Conservation (phyloP, 2,888 invertebrate species). For the Andrena flavipes region DNA sequence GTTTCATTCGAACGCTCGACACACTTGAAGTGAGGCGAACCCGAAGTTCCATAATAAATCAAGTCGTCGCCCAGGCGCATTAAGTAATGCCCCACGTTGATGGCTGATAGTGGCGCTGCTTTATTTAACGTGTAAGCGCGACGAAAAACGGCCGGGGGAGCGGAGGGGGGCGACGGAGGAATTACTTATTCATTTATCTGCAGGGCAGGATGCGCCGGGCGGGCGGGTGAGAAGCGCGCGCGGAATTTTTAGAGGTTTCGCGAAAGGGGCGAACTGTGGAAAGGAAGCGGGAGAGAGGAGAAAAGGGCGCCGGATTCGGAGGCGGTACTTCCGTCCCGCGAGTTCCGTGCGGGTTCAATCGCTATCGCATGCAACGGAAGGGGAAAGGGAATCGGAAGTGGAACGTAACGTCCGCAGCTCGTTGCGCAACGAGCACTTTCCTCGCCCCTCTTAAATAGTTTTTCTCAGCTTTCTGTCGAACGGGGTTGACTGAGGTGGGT, state of each 20-base stretch:
- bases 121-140: constrained; percentile 38
- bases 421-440: neutral
- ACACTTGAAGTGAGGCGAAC: constrained; percentile 22
- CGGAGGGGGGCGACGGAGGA: constrained; percentile 23
- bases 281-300: neutral
- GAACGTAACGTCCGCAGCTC: neutral
- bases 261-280: constrained; percentile 16
- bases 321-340: constrained; percentile 26
- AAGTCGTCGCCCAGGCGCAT: constrained; percentile 44
- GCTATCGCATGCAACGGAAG: neutral
- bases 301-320: neutral
- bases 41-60: constrained; percentile 54
- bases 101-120: constrained; percentile 42
- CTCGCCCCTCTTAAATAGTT: neutral
- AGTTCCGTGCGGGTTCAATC: constrained; percentile 23
- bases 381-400: neutral
- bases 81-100: constrained; percentile 52
- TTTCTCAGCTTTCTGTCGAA: no score
- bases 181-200: constrained; percentile 62
- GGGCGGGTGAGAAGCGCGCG: constrained; percentile 7
- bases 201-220: neutral
- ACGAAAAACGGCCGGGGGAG: constrained; percentile 6
- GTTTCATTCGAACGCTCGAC: constrained; percentile 35
- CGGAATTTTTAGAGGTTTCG: constrained; percentile 49
- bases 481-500: no score